Conservation (phyloP, 2,797 vertebrate species). For the Neopelma chrysocephalum region DNA sequence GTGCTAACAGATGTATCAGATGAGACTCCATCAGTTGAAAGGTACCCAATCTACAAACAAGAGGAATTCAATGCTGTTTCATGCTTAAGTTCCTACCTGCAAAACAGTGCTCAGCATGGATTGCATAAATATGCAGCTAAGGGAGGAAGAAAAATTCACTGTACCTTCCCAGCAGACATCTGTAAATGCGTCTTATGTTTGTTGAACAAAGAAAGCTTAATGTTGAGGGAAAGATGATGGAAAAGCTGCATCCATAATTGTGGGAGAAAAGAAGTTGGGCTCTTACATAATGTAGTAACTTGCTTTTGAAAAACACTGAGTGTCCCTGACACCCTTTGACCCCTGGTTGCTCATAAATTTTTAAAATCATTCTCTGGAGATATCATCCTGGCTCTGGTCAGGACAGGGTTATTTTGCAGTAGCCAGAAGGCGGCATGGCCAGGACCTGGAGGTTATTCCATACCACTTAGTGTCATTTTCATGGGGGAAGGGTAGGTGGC, state of each 20-base stretch:
- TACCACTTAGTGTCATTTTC: background rate
- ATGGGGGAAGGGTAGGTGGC: background rate
- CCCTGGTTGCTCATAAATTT: background rate
- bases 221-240: background rate
- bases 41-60: slow-evolving; percentile 48
- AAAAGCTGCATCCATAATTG: background rate
- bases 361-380: background rate
- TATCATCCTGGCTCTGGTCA: background rate
- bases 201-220: background rate
- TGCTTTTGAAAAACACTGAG: background rate
- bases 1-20: slow-evolving; percentile 68
- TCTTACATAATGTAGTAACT: background rate
- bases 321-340: background rate
- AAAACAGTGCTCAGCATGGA: slow-evolving; percentile 41
- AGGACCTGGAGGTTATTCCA: background rate
- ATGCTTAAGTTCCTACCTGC: slow-evolving; percentile 30
- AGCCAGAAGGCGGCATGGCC: background rate
- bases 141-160: background rate
- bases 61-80: slow-evolving; percentile 41
- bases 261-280: background rate
- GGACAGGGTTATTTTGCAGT: background rate
- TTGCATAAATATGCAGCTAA: slow-evolving; percentile 47
- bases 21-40: slow-evolving; percentile 59
- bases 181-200: background rate
- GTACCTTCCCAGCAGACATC: background rate